Percentiles rank a stretch among this genome's conserved stretches.
phyloP scores from a whole-genome alignment of 1,140 invertebrate species.

The Drosophila persimilis region DNA sequence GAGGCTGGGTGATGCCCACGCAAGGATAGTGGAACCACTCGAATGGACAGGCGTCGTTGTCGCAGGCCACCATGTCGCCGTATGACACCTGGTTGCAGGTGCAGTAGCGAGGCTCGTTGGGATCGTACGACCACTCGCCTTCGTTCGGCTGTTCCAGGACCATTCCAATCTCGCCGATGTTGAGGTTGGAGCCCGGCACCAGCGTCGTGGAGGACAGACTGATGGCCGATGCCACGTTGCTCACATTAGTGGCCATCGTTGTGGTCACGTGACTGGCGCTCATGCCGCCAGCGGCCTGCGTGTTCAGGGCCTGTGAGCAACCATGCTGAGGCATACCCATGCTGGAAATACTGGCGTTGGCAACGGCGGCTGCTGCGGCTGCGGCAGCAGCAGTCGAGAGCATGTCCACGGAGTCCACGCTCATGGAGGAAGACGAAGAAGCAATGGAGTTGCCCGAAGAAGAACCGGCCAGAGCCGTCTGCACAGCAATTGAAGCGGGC shows the following conservation, averaged over 20 bases:
- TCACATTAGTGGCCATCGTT: background rate
- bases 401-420: slow-evolving; percentile 66
- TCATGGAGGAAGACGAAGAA: slow-evolving; percentile 62
- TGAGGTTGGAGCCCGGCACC: slow-evolving; percentile 50
- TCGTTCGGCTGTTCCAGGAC: slow-evolving; percentile 84
- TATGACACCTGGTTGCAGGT: slow-evolving; percentile 99
- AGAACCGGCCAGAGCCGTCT: slow-evolving; percentile 23
- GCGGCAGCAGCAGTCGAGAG: slow-evolving; percentile 25
- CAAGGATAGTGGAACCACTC: slow-evolving; percentile 99
- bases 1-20: slow-evolving; percentile 96
- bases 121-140: slow-evolving; percentile 93
- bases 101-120: slow-evolving; percentile 97
- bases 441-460: slow-evolving; percentile 59
- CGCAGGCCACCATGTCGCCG: slow-evolving; percentile 99
- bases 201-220: slow-evolving; percentile 35
- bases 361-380: background rate
- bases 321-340: slow-evolving; percentile 12
- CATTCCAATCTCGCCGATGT: slow-evolving; percentile 70
- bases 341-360: slow-evolving; percentile 12
- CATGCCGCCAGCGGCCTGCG: no score
- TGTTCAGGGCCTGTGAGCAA: no score
- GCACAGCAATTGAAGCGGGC: slow-evolving; percentile 26
- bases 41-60: slow-evolving; percentile 97
- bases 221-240: slow-evolving; percentile 2
- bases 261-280: background rate